These are phyloP conservation scores for Hermatobates lingyangjiaoensis DNA, from an alignment of 1,140 invertebrate genomes.

Conservation along the genomic window DNA sequence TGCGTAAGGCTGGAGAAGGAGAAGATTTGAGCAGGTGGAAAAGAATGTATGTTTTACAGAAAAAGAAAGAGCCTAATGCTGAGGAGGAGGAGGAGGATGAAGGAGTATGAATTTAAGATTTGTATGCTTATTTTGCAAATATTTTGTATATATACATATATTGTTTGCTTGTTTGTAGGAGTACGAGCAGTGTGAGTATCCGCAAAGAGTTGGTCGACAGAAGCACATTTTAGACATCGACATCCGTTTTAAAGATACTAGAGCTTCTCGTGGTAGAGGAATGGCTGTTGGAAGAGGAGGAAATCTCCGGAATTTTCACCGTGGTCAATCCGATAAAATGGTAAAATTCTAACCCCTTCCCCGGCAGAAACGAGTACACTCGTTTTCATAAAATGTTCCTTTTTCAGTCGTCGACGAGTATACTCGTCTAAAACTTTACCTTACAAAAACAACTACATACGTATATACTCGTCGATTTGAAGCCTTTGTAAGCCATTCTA, in stretches of 20 bases:
- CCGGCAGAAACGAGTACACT: neutral
- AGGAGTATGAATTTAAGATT: too few species aligned
- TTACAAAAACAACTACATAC: too few species aligned
- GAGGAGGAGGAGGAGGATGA: constrained; percentile 3
- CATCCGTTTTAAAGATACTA: constrained; percentile 67
- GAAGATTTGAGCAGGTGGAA: constrained; percentile 80
- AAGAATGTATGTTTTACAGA: constrained; percentile 66
- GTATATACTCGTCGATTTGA: too few species aligned
- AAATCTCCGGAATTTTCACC: neutral
- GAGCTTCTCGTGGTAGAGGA: constrained; percentile 22
- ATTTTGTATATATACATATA: constrained; percentile 13
- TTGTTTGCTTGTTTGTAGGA: too few species aligned
- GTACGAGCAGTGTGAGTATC: constrained; percentile 2
- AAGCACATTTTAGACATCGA: constrained; percentile 73
- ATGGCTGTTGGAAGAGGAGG: constrained; percentile 22
- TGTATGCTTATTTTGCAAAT: too few species aligned
- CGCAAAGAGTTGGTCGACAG: constrained; percentile 21
- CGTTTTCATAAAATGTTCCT: neutral
- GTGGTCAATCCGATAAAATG: neutral
- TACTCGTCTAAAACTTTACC: too few species aligned
- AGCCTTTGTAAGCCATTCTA: too few species aligned
- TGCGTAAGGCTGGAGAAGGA: constrained; percentile 78
- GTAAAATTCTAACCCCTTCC: neutral
- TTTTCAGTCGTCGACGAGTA: neutral
- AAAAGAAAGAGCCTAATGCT: constrained; percentile 43